These are phyloP conservation scores for Cassiopea andromeda DNA, from an alignment of 30 jellyfish, hydroid and myxozoan species.

Conservation along the genomic window DNA sequence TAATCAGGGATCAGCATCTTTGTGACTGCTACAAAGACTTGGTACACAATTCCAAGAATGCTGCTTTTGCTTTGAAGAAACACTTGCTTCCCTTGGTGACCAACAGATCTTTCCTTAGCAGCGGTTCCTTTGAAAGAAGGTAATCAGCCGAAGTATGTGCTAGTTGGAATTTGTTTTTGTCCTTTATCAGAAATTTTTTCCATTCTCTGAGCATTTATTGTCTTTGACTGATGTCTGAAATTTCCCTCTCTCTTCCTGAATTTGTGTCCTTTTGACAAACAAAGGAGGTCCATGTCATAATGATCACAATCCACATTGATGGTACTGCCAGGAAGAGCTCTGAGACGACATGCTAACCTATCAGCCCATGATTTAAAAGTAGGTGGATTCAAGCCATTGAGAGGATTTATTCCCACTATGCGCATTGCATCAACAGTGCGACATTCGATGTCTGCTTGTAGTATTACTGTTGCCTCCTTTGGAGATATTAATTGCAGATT, in stretches of 20 bases:
- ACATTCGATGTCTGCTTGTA: slow-evolving; percentile 21
- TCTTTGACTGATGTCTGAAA: slow-evolving; percentile 25
- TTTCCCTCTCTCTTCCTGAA: slow-evolving; percentile 49
- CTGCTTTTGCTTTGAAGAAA: slow-evolving; percentile 51
- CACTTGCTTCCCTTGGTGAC: slow-evolving; percentile 61
- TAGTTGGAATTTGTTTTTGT: slow-evolving; percentile 42
- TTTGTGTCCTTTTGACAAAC: slow-evolving; percentile 60
- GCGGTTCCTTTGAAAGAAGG: slow-evolving; percentile 44
- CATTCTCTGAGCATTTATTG: too few relatives aligned
- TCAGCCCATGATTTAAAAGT: slow-evolving; percentile 22
- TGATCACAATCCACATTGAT: slow-evolving; percentile 28
- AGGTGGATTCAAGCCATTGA: slow-evolving; percentile 50
- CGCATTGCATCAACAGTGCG: slow-evolving; percentile 60
- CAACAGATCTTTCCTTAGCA: slow-evolving; percentile 43
- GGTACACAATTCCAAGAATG: slow-evolving; percentile 41
- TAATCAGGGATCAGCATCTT: slow-evolving; percentile 53
- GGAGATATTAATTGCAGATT: slow-evolving; percentile 43
- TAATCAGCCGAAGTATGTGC: slow-evolving; percentile 23
- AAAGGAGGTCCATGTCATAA: slow-evolving; percentile 25
- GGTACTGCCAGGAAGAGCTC: slow-evolving; percentile 53
- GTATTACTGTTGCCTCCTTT: slow-evolving; percentile 28
- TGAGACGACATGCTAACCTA: slow-evolving; percentile 41
- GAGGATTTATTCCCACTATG: slow-evolving; percentile 55
- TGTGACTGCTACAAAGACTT: slow-evolving; percentile 57
- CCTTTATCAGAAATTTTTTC: slow-evolving; percentile 9